Percentiles rank a stretch among this genome's conserved stretches.
Evolutionary conservation across 2,113 vertebrate species (phyloP).

Genomic region (Odontesthes bonariensis): DNA sequence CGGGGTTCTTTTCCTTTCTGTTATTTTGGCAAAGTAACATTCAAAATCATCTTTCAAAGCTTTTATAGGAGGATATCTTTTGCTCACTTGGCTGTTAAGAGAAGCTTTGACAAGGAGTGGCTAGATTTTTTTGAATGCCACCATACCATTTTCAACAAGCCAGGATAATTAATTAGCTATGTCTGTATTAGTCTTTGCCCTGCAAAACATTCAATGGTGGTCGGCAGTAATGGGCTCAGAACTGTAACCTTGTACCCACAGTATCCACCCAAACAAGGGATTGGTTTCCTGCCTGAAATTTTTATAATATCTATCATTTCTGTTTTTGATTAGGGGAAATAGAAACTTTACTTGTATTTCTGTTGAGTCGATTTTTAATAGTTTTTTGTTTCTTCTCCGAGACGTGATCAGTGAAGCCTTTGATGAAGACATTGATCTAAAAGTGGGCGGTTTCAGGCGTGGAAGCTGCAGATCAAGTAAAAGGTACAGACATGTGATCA

Average conservation of each 20-base stretch:
- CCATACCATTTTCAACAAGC: not conserved
- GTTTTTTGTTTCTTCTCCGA: slow-evolving; percentile 33
- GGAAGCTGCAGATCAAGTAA: slow-evolving; percentile 61
- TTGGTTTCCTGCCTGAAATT: not conserved
- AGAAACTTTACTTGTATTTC: slow-evolving; percentile 1
- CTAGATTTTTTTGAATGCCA: not conserved
- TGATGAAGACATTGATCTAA: slow-evolving; percentile 51
- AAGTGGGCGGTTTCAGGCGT: slow-evolving; percentile 57
- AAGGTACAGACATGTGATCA: slow-evolving; percentile 63
- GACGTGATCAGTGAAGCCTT: slow-evolving; percentile 34
- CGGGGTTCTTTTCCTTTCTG: not conserved
- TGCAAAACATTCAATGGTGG: too few species aligned
- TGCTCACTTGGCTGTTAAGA: too few species aligned
- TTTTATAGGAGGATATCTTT: too few species aligned
- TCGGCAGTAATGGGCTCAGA: too few species aligned
- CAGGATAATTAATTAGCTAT: not conserved
- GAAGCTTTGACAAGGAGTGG: too few species aligned
- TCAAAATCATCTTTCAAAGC: too few species aligned
- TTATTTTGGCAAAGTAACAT: too few species aligned
- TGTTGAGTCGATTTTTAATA: not conserved
- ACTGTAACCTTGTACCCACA: not conserved
- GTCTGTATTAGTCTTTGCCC: too few species aligned
- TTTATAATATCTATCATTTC: not conserved
- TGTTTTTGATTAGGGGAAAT: not conserved
- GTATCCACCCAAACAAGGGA: not conserved